Base-by-base conservation (phyloP, 2,113 vertebrate species). In the Phycodurus eques region DNA sequence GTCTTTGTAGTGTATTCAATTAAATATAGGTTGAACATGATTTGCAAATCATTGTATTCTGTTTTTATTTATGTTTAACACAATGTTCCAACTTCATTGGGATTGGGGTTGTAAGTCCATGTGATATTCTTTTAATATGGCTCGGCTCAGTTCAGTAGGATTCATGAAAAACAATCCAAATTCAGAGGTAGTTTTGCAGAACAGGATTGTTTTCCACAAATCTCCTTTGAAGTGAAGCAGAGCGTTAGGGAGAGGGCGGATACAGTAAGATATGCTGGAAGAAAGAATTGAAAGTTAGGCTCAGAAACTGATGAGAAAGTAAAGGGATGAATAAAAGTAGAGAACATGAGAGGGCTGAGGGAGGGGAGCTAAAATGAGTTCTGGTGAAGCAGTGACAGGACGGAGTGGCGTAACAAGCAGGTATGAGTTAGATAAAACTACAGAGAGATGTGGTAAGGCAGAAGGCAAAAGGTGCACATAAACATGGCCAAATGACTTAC, bases 91-190 rank as follows among this genome's bases (percentile, higher is more conserved):
- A 27, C 27, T 27, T 27, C 27, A 27, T 27, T 27, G 27, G 27
- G 1, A 27, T 27, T 27, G 1, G 27, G 27, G 27, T 27, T 27
- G 27, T 27, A 64, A 64, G 7, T 10, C 61, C 19, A 64, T 20
- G 8, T 63, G 61, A 20, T 42, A 56, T 59, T 59, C 27, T 63
- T 17, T 64, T 81, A 76, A 80, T 80, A 85, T 57, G 61, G 70
- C 72, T 80, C 68, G 74, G 77, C 75, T 62, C 72, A 68, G 79
- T 65, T 86, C 78, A 72, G 75, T 42, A 76, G 69, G 79, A 81
- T 75, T 87, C 66, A 47, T 83, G 83, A 84, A 80, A 83, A 80
- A 83, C 87, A 87, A 84, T 86, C 81, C 73, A 35, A 75, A 79
- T 76, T 79, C 72, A 56, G 77, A 83, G 85, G 82, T 77, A 70